phyloP scores from a whole-genome alignment of 2,888 invertebrate genomes.

The Thysanoteuthis rhombus region DNA sequence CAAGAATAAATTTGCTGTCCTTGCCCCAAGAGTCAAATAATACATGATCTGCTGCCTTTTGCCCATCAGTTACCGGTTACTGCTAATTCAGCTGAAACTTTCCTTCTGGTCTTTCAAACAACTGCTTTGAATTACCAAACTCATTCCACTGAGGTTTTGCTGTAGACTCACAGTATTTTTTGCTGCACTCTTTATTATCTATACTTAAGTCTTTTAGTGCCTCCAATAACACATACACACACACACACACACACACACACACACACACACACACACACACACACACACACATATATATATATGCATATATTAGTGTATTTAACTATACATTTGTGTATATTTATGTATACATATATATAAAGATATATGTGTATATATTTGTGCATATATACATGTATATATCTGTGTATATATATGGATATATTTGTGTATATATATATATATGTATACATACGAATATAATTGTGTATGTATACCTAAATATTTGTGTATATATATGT shows the following conservation, averaged over 20 bases:
- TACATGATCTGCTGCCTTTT: too few species aligned
- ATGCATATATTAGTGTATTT: not conserved
- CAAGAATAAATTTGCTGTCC: too few species aligned
- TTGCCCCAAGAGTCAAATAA: too few species aligned
- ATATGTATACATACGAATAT: not conserved
- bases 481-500: not conserved
- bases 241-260: not conserved
- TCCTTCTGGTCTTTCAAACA: too few species aligned
- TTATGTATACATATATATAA: not conserved
- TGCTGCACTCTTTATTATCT: too few species aligned
- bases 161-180: too few species aligned
- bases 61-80: too few species aligned
- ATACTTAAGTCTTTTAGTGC: too few species aligned
- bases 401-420: not conserved
- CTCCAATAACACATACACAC: not conserved
- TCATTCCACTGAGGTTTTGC: too few species aligned
- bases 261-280: not conserved
- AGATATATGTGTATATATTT: not conserved
- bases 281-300: not conserved
- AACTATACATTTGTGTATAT: not conserved
- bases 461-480: not conserved
- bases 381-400: not conserved
- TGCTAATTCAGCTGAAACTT: too few species aligned
- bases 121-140: too few species aligned
- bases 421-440: conserved; percentile 1